Evolutionary conservation across 2,113 vertebrate genomes (phyloP).

Genomic region (Suncus etruscus): DNA sequence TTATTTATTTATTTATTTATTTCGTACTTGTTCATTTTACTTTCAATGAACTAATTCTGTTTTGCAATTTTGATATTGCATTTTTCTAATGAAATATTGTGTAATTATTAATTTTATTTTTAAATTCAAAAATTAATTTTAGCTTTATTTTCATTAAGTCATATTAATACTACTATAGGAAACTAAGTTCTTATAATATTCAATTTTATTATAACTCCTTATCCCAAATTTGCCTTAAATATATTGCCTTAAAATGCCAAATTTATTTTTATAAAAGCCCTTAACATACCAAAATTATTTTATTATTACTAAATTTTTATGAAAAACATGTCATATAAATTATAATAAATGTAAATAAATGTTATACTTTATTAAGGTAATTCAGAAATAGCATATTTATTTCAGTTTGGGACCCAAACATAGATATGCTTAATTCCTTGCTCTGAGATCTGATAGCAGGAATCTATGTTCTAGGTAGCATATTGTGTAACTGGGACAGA

Average conservation of each 20-base stretch:
- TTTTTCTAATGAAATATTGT: too few species aligned
- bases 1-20: neutral
- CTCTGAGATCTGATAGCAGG: too few species aligned
- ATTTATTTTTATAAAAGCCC: neutral
- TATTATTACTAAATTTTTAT: slow-evolving; percentile 42
- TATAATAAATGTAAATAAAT: neutral
- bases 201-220: neutral
- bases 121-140: too few species aligned
- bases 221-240: neutral
- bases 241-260: neutral
- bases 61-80: neutral
- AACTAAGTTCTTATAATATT: neutral
- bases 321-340: slow-evolving; percentile 38
- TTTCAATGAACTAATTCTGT: neutral
- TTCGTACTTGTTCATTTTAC: neutral
- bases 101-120: too few species aligned
- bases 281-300: slow-evolving; percentile 13
- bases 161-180: neutral
- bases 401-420: too few species aligned
- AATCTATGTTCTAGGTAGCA: too few species aligned
- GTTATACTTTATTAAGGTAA: neutral
- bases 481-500: too few species aligned
- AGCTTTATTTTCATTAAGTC: slow-evolving; percentile 45
- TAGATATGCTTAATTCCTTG: too few species aligned
- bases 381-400: neutral